Percentiles rank a stretch among this genome's conserved stretches.
Evolutionary conservation across 2,113 vertebrate species (phyloP).

Genomic region (Columba livia): DNA sequence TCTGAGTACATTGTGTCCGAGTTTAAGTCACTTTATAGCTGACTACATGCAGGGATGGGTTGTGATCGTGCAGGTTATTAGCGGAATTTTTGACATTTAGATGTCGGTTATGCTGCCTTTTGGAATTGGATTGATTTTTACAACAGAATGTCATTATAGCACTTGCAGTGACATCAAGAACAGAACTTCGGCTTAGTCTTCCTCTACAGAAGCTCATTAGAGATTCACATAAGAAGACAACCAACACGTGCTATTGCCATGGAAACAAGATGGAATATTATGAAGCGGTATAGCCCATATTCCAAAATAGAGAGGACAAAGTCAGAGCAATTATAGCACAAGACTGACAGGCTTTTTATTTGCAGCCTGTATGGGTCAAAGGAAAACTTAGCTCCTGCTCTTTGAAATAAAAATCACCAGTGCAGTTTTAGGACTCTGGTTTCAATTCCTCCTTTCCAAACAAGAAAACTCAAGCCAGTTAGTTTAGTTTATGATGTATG

Average conservation of each 20-base stretch:
- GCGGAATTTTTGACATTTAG: conserved; percentile 40
- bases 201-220: conserved; percentile 53
- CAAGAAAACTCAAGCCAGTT: background rate
- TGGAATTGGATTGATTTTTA: conserved; percentile 28
- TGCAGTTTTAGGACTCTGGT: background rate
- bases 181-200: conserved; percentile 53
- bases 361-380: conserved; percentile 1
- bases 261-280: conserved; percentile 58
- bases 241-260: conserved; percentile 60
- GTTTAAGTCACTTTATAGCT: background rate
- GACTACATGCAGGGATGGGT: background rate
- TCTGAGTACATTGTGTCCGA: background rate
- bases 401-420: background rate
- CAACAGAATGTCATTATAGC: conserved; percentile 29
- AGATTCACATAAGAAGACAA: conserved; percentile 58
- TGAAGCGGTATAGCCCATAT: conserved; percentile 20
- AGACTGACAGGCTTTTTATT: conserved; percentile 14
- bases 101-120: background rate
- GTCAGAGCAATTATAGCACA: conserved; percentile 5
- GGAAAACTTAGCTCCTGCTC: background rate
- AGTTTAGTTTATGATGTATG: background rate
- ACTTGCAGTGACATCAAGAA: conserved; percentile 32
- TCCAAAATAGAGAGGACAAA: conserved; percentile 44
- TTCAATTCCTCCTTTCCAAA: background rate
- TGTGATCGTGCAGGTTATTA: conserved; percentile 36